Base-by-base conservation (phyloP, 2,888 invertebrate species). In the Coenonympha arcania region DNA sequence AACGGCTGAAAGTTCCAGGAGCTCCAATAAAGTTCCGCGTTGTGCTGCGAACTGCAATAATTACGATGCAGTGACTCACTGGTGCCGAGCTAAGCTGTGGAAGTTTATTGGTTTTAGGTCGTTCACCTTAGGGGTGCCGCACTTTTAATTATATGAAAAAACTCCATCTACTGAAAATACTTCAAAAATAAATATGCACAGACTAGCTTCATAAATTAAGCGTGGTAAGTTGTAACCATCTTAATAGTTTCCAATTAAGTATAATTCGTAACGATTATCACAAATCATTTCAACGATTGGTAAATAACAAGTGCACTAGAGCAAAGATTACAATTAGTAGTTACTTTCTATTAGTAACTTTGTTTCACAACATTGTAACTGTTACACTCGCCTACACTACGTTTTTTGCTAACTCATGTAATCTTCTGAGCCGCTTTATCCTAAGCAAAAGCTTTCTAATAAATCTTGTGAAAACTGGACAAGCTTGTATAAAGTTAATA, bases 101-200 rank as follows among this genome's bases (percentile, higher is more conserved):
- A 53, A 57, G 52, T 58, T 58, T 62, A 64, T 62, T 61, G 56
- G 61, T 62, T 61, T 56, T 49, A 53, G 68, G 63, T 64, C 63
- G 56, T 61, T 67, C 57, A 64, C 62, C 62, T 58, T 47, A 15
- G 45, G 54, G 58, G 56, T 61, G 57, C 55, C 55, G 44, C 42
- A 19, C 28, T 40, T 33, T 46, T 37, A 9, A 24, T 33, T n/a
- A 33, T 11, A 9, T 6, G 20, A 22, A 44, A 15, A 24, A 40
- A n/a, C n/a, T n/a, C n/a, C n/a, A n/a, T n/a, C n/a, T n/a, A n/a
- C n/a, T n/a, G n/a, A n/a, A n/a, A n/a, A n/a, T n/a, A n/a, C n/a
- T n/a, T n/a, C n/a, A n/a, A n/a, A n/a, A n/a, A n/a, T n/a, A n/a
- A n/a, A n/a, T n/a, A n/a, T n/a, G n/a, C n/a, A n/a, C n/a, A n/a